Evolutionary conservation across 2,113 vertebrate genomes (phyloP), one percentile per base, ranked within the genome.

Genomic region (Perca flavescens): DNA sequence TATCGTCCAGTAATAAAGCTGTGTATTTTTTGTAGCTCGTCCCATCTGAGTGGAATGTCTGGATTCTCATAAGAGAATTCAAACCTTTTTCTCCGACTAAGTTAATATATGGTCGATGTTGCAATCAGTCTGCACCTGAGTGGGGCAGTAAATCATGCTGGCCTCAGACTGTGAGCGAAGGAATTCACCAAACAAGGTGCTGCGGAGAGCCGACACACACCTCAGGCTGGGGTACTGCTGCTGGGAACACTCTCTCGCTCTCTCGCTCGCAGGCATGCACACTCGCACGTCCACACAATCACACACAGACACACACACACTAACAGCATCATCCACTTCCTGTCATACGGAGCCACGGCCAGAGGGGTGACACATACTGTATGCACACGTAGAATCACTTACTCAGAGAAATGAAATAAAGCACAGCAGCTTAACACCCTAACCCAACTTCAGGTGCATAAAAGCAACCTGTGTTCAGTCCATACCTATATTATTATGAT

Each of bases 161-260:
- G 40, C 60, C 53, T 87, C 82, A 64, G 74, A 46, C 74, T 69
- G 49, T 10, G 62, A 81, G 76, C 9, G 9, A 47, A 90, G 77
- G 89, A 94, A 93, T 94, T 94, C 68, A 77, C 93, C 94, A 95
- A 95, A 95, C 88, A 95, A 90, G 93, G 92, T 79, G 68, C 66
- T 80, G 87, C 81, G 62, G 52, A 77, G 77, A 67, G 52, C 54
- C 56, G 64, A 77, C 74, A 21, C 83, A 74, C 64, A 79, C 82
- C 67, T 76, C 71, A 50, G 57, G 28, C 61, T 40, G 56, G 43
- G 74, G 58, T 2, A 14, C 49, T 66, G 76, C 66, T 56, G 63
- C 56, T 56, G 40, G 54, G 76, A 75, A 60, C 15, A 43, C 40
- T 2, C 8, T 43, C 9, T 43, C 10, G 46, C 40, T 2, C 8